Percentiles rank a stretch among this genome's conserved stretches.
phyloP scores from a whole-genome alignment of 2,113 vertebrate genomes.

The Apistogramma diplotaenia region DNA sequence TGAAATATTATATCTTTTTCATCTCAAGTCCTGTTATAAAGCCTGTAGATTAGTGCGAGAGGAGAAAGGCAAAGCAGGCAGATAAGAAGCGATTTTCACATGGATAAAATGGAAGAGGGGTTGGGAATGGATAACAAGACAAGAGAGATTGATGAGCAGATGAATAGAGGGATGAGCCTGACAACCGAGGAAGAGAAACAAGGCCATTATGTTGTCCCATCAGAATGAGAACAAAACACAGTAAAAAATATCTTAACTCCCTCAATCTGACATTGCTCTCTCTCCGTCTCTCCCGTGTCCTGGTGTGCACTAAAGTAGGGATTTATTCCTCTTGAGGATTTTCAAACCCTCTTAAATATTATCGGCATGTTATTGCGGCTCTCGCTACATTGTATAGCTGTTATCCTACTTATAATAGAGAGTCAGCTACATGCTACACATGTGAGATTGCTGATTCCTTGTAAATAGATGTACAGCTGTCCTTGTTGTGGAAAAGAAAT shows the following conservation, averaged over 20 bases:
- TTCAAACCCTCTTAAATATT: slow-evolving; percentile 68
- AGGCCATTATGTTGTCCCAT: slow-evolving; percentile 52
- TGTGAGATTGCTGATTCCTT: slow-evolving; percentile 21
- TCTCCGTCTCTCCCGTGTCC: slow-evolving; percentile 26
- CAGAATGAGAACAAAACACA: slow-evolving; percentile 43
- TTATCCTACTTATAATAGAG: slow-evolving; percentile 49
- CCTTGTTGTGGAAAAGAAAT: not conserved
- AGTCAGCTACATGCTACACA: slow-evolving; percentile 14
- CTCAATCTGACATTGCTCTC: not conserved
- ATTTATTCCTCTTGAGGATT: slow-evolving; percentile 70
- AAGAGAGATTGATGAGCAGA: slow-evolving; percentile 52
- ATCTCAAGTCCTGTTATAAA: slow-evolving; percentile 49
- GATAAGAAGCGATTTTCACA: slow-evolving; percentile 57
- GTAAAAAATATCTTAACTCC: slow-evolving; percentile 19
- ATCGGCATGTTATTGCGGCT: slow-evolving; percentile 58
- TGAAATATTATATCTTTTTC: slow-evolving; percentile 53
- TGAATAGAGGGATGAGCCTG: slow-evolving; percentile 52
- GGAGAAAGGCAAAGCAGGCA: slow-evolving; percentile 23
- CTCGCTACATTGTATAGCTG: slow-evolving; percentile 44
- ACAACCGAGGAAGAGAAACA: slow-evolving; percentile 47
- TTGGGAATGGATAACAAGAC: slow-evolving; percentile 18
- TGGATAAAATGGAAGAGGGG: slow-evolving; percentile 17
- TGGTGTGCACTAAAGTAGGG: slow-evolving; percentile 50
- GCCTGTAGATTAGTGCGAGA: slow-evolving; percentile 54
- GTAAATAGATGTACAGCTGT: slow-evolving; percentile 9